Conservation (phyloP, 2,113 vertebrate species). For the Cheilinus undulatus region DNA sequence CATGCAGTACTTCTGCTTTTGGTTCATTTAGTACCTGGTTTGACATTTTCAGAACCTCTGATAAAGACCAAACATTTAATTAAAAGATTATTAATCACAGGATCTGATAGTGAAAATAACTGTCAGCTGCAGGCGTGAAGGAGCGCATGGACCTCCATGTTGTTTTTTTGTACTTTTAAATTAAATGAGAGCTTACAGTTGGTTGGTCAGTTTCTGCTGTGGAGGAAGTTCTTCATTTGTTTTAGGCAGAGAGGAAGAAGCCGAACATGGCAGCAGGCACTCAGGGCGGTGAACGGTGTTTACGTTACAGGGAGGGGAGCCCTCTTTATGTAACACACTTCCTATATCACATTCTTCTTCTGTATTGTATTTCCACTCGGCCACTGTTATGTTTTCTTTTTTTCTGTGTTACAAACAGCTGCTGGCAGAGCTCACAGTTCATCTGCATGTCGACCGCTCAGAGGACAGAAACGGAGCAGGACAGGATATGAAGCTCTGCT, state of each 20-base stretch:
- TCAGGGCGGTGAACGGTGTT: slow-evolving; percentile 11
- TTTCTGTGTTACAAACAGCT: slow-evolving; percentile 51
- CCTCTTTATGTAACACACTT: slow-evolving; percentile 68
- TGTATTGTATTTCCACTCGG: slow-evolving; percentile 49
- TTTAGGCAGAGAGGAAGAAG: slow-evolving; percentile 15
- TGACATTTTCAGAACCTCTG: no score
- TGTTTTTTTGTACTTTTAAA: no score
- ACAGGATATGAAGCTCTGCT: slow-evolving; percentile 16
- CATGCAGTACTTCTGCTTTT: no score
- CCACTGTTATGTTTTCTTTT: slow-evolving; percentile 25
- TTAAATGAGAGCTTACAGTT: background rate
- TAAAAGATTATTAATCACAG: no score
- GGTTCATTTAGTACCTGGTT: no score
- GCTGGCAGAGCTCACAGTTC: slow-evolving; percentile 37
- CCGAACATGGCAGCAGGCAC: background rate
- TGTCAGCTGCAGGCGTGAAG: no score
- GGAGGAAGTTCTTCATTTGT: background rate
- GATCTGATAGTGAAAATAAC: no score
- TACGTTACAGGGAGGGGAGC: slow-evolving; percentile 47
- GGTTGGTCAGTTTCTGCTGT: background rate
- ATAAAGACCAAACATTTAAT: no score
- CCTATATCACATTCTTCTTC: slow-evolving; percentile 63
- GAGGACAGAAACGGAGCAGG: slow-evolving; percentile 1
- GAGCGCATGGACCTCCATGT: no score
- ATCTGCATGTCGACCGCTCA: background rate